Evolutionary conservation across 2,888 invertebrate species (phyloP).

Genomic region (Drosophila nr. fundita): DNA sequence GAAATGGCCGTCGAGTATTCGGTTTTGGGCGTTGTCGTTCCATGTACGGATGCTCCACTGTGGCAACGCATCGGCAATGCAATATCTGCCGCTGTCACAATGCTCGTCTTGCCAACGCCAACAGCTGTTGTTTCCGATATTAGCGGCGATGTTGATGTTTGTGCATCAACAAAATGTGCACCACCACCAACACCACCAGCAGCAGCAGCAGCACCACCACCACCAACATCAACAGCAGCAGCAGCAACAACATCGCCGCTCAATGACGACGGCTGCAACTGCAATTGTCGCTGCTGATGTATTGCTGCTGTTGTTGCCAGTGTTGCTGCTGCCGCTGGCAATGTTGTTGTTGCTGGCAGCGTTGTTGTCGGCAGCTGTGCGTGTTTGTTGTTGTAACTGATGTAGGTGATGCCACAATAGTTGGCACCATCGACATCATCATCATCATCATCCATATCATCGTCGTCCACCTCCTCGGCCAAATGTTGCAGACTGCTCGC

Average conservation of each 20-base stretch:
- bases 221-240: slow-evolving; percentile 31
- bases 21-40: slow-evolving; percentile 80
- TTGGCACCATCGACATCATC: slow-evolving; percentile 97
- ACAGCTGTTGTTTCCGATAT: slow-evolving; percentile 29
- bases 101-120: slow-evolving; percentile 38
- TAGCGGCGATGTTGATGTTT: slow-evolving; percentile 82
- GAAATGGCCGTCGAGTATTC: slow-evolving; percentile 79
- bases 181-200: slow-evolving; percentile 12
- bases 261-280: slow-evolving; percentile 48
- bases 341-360: slow-evolving; percentile 63
- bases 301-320: slow-evolving; percentile 64
- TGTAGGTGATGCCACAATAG: slow-evolving; percentile 89
- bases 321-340: slow-evolving; percentile 75
- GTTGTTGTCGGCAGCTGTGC: slow-evolving; percentile 79
- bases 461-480: slow-evolving; percentile 97
- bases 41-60: slow-evolving; percentile 48
- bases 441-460: slow-evolving; percentile 97
- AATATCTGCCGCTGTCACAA: slow-evolving; percentile 60
- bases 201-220: slow-evolving; percentile 52
- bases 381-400: slow-evolving; percentile 93
- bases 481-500: slow-evolving; percentile 98
- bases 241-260: slow-evolving; percentile 37
- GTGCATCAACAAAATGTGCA: slow-evolving; percentile 78
- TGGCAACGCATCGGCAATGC: slow-evolving; percentile 59
- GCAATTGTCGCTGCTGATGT: slow-evolving; percentile 61